Conservation (phyloP, 1,140 invertebrate genomes). For the Galendromus occidentalis region DNA sequence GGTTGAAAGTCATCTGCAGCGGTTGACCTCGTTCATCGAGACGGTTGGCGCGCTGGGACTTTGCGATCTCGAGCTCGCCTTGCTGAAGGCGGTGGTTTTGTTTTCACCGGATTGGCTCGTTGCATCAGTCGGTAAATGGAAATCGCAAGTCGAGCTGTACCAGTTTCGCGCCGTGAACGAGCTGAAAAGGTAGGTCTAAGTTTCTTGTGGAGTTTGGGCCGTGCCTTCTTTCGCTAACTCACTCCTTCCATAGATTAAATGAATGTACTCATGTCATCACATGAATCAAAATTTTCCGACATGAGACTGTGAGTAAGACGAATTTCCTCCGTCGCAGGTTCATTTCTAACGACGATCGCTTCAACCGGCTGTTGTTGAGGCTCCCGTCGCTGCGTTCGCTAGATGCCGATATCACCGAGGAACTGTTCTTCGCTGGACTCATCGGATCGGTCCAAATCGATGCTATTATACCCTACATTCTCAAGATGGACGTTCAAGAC, state of each 20-base stretch:
- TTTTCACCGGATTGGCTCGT: constrained; percentile 42
- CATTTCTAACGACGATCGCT: constrained; percentile 17
- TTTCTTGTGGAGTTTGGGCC: background rate
- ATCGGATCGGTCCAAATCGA: constrained; percentile 80
- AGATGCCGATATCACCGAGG: constrained; percentile 57
- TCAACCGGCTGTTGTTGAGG: constrained; percentile 26
- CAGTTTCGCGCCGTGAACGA: constrained; percentile 53
- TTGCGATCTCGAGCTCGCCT: constrained; percentile 64
- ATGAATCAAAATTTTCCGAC: no score
- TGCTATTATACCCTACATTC: constrained; percentile 72
- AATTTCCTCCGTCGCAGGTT: background rate
- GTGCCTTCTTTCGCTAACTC: no score
- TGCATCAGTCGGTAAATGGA: background rate
- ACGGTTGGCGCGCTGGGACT: constrained; percentile 50
- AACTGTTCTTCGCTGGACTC: constrained; percentile 75
- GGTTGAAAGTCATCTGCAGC: constrained; percentile 57
- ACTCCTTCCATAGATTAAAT: no score
- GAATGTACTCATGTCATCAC: no score
- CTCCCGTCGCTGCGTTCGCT: constrained; percentile 55
- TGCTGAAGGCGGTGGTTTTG: constrained; percentile 64
- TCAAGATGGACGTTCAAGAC: constrained; percentile 43
- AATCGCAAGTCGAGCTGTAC: constrained; percentile 38
- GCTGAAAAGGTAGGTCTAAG: constrained; percentile 25
- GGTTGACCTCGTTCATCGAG: constrained; percentile 59
- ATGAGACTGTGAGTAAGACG: no score